Evolutionary conservation across 2,888 invertebrate species (phyloP).

Genomic region (Melieria crassipennis): DNA sequence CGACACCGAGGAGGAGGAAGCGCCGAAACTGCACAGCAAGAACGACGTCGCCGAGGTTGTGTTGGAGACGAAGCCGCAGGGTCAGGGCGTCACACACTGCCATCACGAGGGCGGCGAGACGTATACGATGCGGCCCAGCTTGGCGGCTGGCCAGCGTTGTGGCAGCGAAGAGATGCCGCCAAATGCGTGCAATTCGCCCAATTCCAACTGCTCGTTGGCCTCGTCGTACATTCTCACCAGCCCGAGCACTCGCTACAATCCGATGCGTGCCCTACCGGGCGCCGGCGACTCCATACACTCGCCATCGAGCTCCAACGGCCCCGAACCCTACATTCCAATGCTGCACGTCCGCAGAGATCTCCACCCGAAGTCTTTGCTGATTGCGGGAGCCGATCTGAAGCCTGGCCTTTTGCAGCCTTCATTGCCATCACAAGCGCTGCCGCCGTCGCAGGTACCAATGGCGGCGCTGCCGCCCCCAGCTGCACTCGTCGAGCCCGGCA

Average conservation of each 20-base stretch:
- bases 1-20: slow-evolving; percentile 41
- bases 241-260: slow-evolving; percentile 41
- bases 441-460: slow-evolving; percentile 47
- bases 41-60: slow-evolving; percentile 42
- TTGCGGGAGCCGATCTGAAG: slow-evolving; percentile 39
- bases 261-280: slow-evolving; percentile 43
- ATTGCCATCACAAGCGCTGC: slow-evolving; percentile 21
- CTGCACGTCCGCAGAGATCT: slow-evolving; percentile 83
- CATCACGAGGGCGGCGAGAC: slow-evolving; percentile 73
- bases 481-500: slow-evolving; percentile 50
- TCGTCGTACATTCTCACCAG: slow-evolving; percentile 41
- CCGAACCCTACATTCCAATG: slow-evolving; percentile 68
- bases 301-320: slow-evolving; percentile 55
- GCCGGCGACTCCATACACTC: slow-evolving; percentile 48
- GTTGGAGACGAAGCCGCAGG: slow-evolving; percentile 41
- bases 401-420: slow-evolving; percentile 45
- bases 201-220: slow-evolving; percentile 32
- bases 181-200: slow-evolving; percentile 14
- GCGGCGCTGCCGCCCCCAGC: slow-evolving; percentile 28
- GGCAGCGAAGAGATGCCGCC: slow-evolving; percentile 42
- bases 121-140: slow-evolving; percentile 80
- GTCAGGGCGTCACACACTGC: slow-evolving; percentile 73
- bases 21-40: slow-evolving; percentile 39
- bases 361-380: slow-evolving; percentile 68
- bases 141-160: slow-evolving; percentile 60